phyloP scores from a whole-genome alignment of 2,113 vertebrate species.

The Pionites leucogaster region DNA sequence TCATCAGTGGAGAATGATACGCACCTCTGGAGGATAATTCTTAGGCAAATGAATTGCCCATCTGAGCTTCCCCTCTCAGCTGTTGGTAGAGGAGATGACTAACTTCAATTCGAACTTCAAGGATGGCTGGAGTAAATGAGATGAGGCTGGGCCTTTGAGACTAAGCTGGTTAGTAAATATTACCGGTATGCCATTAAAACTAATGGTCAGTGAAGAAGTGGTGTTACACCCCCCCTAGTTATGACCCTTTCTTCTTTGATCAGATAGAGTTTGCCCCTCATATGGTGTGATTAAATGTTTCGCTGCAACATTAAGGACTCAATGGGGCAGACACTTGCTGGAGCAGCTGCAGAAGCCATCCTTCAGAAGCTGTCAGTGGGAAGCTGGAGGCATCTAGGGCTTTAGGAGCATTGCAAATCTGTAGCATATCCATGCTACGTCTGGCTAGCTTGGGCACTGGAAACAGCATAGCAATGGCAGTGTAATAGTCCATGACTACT shows the following conservation, averaged over 20 bases:
- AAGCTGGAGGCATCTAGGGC: conserved; percentile 15
- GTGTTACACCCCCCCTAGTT: conserved; percentile 55
- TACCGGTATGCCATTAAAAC: conserved; percentile 46
- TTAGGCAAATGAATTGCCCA: conserved; percentile 37
- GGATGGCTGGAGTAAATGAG: conserved; percentile 63
- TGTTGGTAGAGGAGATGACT: conserved; percentile 17
- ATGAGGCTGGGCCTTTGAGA: conserved; percentile 66
- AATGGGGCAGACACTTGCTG: conserved; percentile 34
- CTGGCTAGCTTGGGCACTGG: not conserved
- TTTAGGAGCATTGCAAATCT: not conserved
- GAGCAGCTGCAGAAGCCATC: not conserved
- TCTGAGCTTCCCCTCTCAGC: conserved; percentile 3
- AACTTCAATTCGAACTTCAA: conserved; percentile 17
- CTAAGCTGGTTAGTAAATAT: conserved; percentile 67
- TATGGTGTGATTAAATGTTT: conserved; percentile 70
- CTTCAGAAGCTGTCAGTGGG: conserved; percentile 24
- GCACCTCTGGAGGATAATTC: conserved; percentile 27
- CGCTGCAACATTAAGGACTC: conserved; percentile 37
- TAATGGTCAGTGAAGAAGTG: conserved; percentile 69
- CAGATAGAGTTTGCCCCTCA: conserved; percentile 66
- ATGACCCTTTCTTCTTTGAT: conserved; percentile 66
- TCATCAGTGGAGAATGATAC: not conserved
- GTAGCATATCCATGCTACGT: not conserved
- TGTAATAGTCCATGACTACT: not conserved
- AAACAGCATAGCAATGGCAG: not conserved